Conservation (phyloP, 2,888 invertebrate genomes). For the Mesorhabditis belari region DNA sequence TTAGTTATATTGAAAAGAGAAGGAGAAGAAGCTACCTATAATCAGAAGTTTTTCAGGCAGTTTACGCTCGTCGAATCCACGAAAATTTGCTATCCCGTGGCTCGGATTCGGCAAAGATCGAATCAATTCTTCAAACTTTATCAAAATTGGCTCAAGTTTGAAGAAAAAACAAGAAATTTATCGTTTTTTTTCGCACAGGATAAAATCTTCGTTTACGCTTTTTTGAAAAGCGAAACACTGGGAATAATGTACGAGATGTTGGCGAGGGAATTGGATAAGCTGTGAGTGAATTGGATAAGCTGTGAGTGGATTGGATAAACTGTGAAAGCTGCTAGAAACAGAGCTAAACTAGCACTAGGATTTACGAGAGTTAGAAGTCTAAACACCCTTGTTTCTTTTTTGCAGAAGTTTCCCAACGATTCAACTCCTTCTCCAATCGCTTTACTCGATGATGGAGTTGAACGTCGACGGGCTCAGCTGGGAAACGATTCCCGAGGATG, state of each 20-base stretch:
- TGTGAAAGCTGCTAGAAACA: too few species aligned
- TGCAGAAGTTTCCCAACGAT: too few species aligned
- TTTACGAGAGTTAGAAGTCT: too few species aligned
- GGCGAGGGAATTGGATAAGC: too few species aligned
- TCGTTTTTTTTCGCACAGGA: neutral
- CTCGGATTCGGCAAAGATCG: neutral
- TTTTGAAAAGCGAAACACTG: neutral
- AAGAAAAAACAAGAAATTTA: too few species aligned
- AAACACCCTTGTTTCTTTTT: too few species aligned
- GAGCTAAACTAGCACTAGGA: too few species aligned
- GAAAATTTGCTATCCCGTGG: neutral
- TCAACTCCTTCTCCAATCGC: neutral
- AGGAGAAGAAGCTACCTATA: neutral
- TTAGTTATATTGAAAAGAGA: too few species aligned
- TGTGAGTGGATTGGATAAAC: neutral
- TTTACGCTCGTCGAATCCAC: neutral
- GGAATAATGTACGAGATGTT: too few species aligned
- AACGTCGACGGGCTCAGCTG: conserved; percentile 5
- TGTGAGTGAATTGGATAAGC: neutral
- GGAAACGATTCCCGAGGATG: conserved; percentile 16
- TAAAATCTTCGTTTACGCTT: neutral
- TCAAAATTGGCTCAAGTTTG: neutral
- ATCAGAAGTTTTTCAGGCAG: neutral
- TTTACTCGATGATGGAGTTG: neutral
- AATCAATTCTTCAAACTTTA: neutral